These are phyloP conservation scores for Strigops habroptila DNA, from an alignment of 2,113 vertebrate genomes.

Conservation along the genomic window DNA sequence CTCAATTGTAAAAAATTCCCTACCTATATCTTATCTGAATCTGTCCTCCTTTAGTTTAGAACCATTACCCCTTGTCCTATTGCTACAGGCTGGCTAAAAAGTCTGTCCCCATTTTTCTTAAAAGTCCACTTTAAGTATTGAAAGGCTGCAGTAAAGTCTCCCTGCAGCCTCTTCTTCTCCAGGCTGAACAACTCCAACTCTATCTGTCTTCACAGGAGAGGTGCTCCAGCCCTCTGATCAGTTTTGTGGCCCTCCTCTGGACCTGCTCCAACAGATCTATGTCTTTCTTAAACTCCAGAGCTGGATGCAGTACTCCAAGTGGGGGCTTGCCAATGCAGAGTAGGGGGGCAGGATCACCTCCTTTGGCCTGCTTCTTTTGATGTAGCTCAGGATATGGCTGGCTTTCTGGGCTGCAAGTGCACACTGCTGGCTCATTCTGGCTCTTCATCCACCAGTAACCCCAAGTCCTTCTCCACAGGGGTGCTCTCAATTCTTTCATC, in stretches of 20 bases:
- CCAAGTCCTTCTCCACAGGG: not conserved
- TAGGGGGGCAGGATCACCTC: not conserved
- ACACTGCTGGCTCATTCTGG: not conserved
- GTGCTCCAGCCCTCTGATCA: not conserved
- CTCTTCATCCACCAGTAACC: not conserved
- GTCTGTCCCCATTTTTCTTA: not conserved
- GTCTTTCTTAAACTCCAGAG: not conserved
- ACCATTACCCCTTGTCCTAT: not conserved
- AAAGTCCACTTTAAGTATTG: not conserved
- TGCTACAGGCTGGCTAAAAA: not conserved
- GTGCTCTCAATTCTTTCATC: not conserved
- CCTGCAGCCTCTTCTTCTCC: not conserved
- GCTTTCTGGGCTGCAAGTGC: not conserved
- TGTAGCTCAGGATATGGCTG: fast-evolving
- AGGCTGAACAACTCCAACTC: not conserved
- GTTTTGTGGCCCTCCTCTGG: not conserved
- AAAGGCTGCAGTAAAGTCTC: not conserved
- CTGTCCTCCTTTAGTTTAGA: not conserved
- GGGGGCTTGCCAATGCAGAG: not conserved
- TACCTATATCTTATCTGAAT: not conserved
- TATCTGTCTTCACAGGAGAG: no score
- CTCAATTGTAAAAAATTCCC: not conserved
- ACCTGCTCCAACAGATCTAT: fast-evolving
- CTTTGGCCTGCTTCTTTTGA: not conserved
- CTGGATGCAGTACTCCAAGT: not conserved